These are phyloP conservation scores for Ariopsis seemanni DNA, from an alignment of 2,113 vertebrate species.

Conservation along the genomic window DNA sequence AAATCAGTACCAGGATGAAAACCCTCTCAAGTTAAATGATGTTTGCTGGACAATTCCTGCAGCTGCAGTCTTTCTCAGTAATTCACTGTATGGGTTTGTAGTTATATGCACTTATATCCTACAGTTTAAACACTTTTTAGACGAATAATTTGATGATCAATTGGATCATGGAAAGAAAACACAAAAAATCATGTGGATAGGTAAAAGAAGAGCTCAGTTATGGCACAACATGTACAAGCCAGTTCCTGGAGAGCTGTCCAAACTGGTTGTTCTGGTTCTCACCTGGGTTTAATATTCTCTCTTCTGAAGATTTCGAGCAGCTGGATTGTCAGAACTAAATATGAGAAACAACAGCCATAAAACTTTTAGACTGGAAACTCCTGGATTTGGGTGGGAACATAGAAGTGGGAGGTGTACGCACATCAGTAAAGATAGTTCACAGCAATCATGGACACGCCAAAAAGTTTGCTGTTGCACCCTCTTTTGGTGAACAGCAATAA, in stretches of 20 bases:
- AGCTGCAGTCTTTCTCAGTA: constrained; percentile 12
- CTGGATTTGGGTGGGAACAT: neutral
- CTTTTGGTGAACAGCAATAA: neutral
- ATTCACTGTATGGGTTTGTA: neutral
- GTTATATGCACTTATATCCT: neutral
- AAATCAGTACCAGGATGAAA: constrained; percentile 11
- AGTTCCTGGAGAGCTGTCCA: neutral
- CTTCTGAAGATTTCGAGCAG: neutral
- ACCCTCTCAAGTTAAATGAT: constrained; percentile 10
- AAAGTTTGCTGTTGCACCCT: neutral
- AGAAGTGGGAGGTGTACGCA: too few species aligned
- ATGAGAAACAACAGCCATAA: neutral
- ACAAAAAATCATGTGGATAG: neutral
- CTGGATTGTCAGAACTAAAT: constrained; percentile 4
- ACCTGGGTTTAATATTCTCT: constrained; percentile 1
- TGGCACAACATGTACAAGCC: neutral
- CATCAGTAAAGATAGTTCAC: neutral
- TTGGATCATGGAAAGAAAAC: neutral
- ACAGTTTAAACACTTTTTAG: neutral
- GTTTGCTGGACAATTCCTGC: constrained; percentile 7
- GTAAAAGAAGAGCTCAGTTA: neutral
- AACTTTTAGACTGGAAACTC: neutral
- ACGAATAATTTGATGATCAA: neutral
- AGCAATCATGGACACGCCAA: neutral
- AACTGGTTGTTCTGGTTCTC: neutral